Percentiles rank a stretch among this genome's conserved stretches.
These are phyloP conservation scores for Myopa testacea DNA, from an alignment of 2,888 invertebrate species.

Conservation along the genomic window DNA sequence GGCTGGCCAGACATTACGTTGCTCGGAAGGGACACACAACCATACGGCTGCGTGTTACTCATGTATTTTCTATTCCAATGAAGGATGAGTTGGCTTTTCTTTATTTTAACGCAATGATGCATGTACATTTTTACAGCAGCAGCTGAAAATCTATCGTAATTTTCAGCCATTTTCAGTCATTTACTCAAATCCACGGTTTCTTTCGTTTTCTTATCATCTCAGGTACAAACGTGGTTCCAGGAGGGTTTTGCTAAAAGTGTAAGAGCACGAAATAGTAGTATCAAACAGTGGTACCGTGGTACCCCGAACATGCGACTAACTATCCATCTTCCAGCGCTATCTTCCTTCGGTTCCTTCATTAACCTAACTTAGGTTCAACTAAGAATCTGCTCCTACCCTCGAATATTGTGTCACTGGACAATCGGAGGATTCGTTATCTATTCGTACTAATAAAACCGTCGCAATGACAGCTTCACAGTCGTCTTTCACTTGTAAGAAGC, in stretches of 20 bases:
- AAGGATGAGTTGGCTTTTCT: slow-evolving; percentile 64
- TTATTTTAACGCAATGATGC: slow-evolving; percentile 64
- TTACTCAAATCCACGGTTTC: no score
- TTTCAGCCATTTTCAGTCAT: background rate
- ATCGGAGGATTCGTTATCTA: no score
- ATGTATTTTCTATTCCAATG: background rate
- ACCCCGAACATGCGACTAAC: no score
- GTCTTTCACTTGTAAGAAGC: background rate
- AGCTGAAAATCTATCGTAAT: slow-evolving; percentile 1
- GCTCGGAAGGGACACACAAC: background rate
- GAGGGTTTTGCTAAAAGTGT: background rate
- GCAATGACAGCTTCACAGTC: background rate
- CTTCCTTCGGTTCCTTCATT: no score
- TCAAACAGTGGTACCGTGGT: no score
- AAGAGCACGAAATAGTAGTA: background rate
- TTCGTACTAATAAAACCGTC: no score
- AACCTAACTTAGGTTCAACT: no score
- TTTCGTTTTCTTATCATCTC: background rate
- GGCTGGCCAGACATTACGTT: background rate
- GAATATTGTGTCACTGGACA: no score
- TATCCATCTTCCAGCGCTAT: no score
- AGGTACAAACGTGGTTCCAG: background rate
- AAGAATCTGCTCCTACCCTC: no score
- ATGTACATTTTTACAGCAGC: slow-evolving; percentile 17
- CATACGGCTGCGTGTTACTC: background rate